A percentile compares a stretch with the other conserved stretches of the same genome.
Conservation (phyloP, 2,888 invertebrate species). For the Pheosia tremula region DNA sequence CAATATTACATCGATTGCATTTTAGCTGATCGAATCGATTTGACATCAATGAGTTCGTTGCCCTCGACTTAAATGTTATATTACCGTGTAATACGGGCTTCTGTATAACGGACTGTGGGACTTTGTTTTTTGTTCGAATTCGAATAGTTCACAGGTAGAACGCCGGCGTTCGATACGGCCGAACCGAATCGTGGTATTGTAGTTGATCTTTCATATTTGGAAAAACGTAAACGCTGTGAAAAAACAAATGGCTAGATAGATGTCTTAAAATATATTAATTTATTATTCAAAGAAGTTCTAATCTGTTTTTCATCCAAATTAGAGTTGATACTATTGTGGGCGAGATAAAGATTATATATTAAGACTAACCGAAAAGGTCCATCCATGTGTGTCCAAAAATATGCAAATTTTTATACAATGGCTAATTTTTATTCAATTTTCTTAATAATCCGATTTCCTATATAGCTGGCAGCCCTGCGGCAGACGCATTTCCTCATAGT, state of each 20-base stretch:
- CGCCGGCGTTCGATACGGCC: not conserved
- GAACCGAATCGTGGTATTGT: not conserved
- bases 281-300: no score
- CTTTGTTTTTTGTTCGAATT: not conserved
- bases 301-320: no score
- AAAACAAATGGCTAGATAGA: no score
- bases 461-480: not conserved
- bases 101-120: not conserved
- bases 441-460: not conserved
- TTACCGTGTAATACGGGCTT: slow-evolving; percentile 1
- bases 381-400: no score
- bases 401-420: no score
- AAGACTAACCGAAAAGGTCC: no score
- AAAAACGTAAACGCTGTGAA: no score
- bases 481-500: slow-evolving; percentile 61
- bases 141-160: not conserved
- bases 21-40: slow-evolving; percentile 1
- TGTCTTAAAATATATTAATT: no score
- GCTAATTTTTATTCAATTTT: no score
- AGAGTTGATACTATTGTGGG: no score
- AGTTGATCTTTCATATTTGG: not conserved
- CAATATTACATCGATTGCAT: not conserved
- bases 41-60: not conserved
- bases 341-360: no score
- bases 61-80: not conserved